Conservation (phyloP, 2,888 invertebrate species). For the Azorinus chamasolen region DNA sequence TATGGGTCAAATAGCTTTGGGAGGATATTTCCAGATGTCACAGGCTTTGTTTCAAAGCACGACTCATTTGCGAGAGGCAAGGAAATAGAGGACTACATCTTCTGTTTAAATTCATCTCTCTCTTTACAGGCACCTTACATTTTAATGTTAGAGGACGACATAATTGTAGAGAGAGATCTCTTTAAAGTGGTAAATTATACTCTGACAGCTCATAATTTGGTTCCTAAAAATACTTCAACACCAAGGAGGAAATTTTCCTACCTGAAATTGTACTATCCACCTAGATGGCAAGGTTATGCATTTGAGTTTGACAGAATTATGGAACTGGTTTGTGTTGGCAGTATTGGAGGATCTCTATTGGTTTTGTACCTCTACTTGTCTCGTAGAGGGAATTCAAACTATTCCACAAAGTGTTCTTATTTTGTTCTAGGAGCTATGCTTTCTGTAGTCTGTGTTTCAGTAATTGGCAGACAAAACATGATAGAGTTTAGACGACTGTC, state of each 20-base stretch:
- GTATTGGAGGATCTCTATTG: slow-evolving; percentile 68
- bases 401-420: slow-evolving; percentile 37
- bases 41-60: slow-evolving; percentile 20
- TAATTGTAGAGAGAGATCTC: slow-evolving; percentile 75
- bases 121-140: slow-evolving; percentile 72
- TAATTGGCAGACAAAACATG: slow-evolving; percentile 79
- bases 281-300: slow-evolving; percentile 81
- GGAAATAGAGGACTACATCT: slow-evolving; percentile 83
- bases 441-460: slow-evolving; percentile 56
- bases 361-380: slow-evolving; percentile 11
- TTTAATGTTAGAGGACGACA: slow-evolving; percentile 84
- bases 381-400: slow-evolving; percentile 9
- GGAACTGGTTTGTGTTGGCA: slow-evolving; percentile 76
- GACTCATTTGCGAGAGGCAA: slow-evolving; percentile 60
- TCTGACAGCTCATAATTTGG: slow-evolving; percentile 21
- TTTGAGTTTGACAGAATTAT: slow-evolving; percentile 70
- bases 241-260: slow-evolving; percentile 64
- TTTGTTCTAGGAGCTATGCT: slow-evolving; percentile 58
- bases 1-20: slow-evolving; percentile 58
- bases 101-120: slow-evolving; percentile 78
- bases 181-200: slow-evolving; percentile 72
- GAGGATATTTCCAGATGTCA: slow-evolving; percentile 10
- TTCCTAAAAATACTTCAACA: slow-evolving; percentile 7
- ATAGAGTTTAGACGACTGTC: slow-evolving; percentile 76
- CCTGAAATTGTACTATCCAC: slow-evolving; percentile 84